Evolutionary conservation across 2,797 vertebrate genomes (phyloP).

Genomic region (Spatula clypeata): DNA sequence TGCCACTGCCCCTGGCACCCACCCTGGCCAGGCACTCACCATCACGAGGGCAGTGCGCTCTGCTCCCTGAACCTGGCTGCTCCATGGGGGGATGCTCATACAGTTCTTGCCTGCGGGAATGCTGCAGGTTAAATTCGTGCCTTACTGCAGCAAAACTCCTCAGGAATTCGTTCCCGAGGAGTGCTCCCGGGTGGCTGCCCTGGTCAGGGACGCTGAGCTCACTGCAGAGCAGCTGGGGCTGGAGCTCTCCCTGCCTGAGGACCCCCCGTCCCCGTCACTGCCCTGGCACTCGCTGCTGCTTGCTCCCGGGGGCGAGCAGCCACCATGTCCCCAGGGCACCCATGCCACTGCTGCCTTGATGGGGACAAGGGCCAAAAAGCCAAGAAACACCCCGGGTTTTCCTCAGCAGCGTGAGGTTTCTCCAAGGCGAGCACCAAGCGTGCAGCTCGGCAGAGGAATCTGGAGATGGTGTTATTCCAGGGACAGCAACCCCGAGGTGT

Average conservation of each 20-base stretch:
- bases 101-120: background rate
- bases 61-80: background rate
- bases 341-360: background rate
- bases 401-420: background rate
- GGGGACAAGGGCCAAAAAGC: background rate
- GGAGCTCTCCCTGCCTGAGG: conserved; percentile 32
- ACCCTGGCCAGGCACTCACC: background rate
- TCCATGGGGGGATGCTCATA: background rate
- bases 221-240: conserved; percentile 36
- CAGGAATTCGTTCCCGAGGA: background rate
- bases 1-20: fast-evolving
- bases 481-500: background rate
- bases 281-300: background rate
- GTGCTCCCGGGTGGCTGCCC: background rate
- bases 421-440: background rate
- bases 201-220: conserved; percentile 59
- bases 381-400: background rate
- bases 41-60: background rate
- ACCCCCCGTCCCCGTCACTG: conserved; percentile 48
- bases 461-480: background rate
- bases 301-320: background rate
- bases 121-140: background rate
- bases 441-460: background rate
- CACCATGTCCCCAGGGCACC: fast-evolving
- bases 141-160: background rate